Base-by-base conservation (phyloP, 2,113 vertebrate genomes). In the Cephalopholis sonnerati region DNA sequence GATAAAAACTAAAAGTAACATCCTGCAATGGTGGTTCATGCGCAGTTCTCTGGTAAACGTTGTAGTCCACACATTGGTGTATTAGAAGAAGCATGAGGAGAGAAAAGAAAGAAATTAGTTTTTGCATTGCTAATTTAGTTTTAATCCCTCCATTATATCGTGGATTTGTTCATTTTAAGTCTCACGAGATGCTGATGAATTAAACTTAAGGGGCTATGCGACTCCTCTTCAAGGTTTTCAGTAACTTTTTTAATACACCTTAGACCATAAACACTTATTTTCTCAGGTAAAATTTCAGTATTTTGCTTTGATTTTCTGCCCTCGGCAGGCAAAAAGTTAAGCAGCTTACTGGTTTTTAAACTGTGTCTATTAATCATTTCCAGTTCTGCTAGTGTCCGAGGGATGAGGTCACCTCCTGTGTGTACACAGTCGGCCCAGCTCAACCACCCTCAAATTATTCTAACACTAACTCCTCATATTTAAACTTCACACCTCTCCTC, bases 401-500 rank as follows among this genome's bases (percentile, higher is more conserved):
- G 16, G 57, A 65, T 73, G 73, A 82, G 63, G 77, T 89, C 81
- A 75, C 46, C 50, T 71, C 55, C 70, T 79, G 53, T 24, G 79
- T 77, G 48, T 18, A 1, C n/a, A n/a, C 11, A 58, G 71, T 77
- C 62, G 53, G 62, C 55, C 58, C 64, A 46, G 27, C 46, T 67
- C 71, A 68, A 72, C 58, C 68, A 64, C 48, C 48, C 59, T 77
- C 24, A 46, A 61, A 81, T 80, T 61, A 84, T 75, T 84, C 77
- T 65, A 82, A 74, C 82, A 82, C 74, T 88, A 54, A 54, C 65
- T 57, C 77, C 66, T 81, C 81, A 81, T 86, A 82, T 88, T 91
- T 87, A 81, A 88, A 88, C 85, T 88, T 93, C 87, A 80, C 89
- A 89, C 85, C 74, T 90, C 82, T 71, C 63, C 57, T 68, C 32